phyloP scores from a whole-genome alignment of 2,113 vertebrate genomes.

The Scortum barcoo region DNA sequence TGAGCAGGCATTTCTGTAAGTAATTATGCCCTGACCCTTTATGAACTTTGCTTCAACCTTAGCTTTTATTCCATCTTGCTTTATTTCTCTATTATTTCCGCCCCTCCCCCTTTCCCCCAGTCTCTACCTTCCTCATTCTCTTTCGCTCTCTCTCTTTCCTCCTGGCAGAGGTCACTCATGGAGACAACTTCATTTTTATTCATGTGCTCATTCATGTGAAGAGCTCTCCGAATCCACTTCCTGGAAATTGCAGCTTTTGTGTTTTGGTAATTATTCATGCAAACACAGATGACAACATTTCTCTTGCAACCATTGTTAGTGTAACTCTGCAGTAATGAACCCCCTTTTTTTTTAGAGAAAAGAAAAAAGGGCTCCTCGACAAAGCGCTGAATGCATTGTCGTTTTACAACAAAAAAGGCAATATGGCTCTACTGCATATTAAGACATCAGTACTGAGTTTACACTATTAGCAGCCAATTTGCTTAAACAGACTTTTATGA shows the following conservation, averaged over 20 bases:
- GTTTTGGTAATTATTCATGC: conserved; percentile 64
- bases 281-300: conserved; percentile 56
- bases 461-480: conserved; percentile 62
- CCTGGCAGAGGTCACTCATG: conserved; percentile 67
- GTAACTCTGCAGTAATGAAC: conserved; percentile 50
- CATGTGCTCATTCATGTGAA: conserved; percentile 69
- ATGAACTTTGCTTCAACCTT: conserved; percentile 55
- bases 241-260: conserved; percentile 61
- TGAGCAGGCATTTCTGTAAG: conserved; percentile 68
- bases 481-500: conserved; percentile 55
- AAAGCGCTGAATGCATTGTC: conserved; percentile 30
- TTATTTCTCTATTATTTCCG: conserved; percentile 14
- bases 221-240: conserved; percentile 64
- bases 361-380: conserved; percentile 11
- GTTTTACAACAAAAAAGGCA: neutral
- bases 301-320: conserved; percentile 34
- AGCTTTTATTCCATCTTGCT: conserved; percentile 59
- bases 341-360: conserved; percentile 13
- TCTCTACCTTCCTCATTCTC: conserved; percentile 20
- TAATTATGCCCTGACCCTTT: conserved; percentile 73
- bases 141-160: conserved; percentile 14
- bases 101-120: neutral
- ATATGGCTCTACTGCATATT: conserved; percentile 43
- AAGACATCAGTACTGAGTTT: conserved; percentile 52
- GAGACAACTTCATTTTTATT: conserved; percentile 71